Evolutionary conservation across 2,113 vertebrate species (phyloP).

Genomic region (Stercorarius parasiticus): DNA sequence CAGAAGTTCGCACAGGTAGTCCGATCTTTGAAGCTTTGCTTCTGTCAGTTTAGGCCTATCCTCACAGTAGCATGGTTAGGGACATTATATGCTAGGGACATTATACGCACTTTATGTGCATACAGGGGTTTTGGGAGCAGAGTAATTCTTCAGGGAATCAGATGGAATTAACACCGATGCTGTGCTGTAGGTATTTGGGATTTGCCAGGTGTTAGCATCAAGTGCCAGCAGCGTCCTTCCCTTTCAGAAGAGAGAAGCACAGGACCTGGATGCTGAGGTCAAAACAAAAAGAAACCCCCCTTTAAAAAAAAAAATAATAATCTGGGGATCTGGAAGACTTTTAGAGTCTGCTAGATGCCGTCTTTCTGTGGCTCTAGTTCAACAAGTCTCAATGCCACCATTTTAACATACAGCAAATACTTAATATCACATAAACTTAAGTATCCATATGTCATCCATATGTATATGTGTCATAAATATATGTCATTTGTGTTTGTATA

Average conservation of each 20-base stretch:
- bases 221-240: neutral
- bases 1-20: neutral
- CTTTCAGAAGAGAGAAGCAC: neutral
- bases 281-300: neutral
- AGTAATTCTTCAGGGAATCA: neutral
- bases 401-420: neutral
- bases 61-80: neutral
- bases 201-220: neutral
- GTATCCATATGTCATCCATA: neutral
- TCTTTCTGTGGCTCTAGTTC: neutral
- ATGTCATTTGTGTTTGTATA: neutral
- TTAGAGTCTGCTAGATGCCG: neutral
- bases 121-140: neutral
- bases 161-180: rapidly evolving
- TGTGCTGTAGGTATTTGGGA: neutral
- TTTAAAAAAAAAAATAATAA: neutral
- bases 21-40: neutral
- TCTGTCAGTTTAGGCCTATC: neutral
- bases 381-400: neutral
- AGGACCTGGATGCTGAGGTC: neutral
- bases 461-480: neutral
- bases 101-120: neutral
- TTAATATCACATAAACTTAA: neutral
- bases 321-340: neutral
- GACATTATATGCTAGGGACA: neutral